These are phyloP conservation scores for Spodoptera picta DNA, from an alignment of 2,888 invertebrate species.

Conservation along the genomic window DNA sequence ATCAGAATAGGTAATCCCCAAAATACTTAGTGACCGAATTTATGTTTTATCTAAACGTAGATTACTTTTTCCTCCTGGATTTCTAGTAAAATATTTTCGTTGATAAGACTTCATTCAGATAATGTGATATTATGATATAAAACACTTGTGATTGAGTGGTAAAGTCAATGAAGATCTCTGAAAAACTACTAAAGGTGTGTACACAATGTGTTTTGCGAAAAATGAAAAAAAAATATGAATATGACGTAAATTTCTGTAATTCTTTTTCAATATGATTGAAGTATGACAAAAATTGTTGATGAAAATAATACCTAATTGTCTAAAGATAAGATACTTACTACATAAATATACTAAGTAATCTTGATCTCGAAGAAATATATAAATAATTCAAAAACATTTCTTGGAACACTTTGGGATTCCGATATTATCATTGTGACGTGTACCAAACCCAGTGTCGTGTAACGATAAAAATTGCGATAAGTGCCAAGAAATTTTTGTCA, in stretches of 20 bases:
- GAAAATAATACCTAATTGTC: conserved; percentile 2
- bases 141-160: background rate
- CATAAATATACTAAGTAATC: conserved; percentile 12
- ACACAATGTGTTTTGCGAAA: too few species aligned
- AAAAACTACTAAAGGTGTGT: too few species aligned
- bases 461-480: conserved; percentile 37
- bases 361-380: conserved; percentile 9
- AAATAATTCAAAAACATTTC: conserved; percentile 25
- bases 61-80: conserved; percentile 7
- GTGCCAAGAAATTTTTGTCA: conserved; percentile 52
- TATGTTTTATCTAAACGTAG: background rate
- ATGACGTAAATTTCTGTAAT: too few species aligned
- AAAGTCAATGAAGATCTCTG: background rate
- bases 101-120: conserved; percentile 3
- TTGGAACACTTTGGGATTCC: conserved; percentile 11
- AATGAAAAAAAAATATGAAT: too few species aligned
- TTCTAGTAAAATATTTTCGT: background rate
- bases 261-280: too few species aligned
- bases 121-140: too few species aligned
- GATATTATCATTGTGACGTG: conserved; percentile 26
- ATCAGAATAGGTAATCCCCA: too few species aligned
- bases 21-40: background rate
- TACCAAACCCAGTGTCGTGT: conserved; percentile 3
- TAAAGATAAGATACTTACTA: conserved; percentile 10
- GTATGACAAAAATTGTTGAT: too few species aligned